Base-by-base conservation (phyloP, 64 coral and sea anemone species). In the Dendrophyllia cribrosa region DNA sequence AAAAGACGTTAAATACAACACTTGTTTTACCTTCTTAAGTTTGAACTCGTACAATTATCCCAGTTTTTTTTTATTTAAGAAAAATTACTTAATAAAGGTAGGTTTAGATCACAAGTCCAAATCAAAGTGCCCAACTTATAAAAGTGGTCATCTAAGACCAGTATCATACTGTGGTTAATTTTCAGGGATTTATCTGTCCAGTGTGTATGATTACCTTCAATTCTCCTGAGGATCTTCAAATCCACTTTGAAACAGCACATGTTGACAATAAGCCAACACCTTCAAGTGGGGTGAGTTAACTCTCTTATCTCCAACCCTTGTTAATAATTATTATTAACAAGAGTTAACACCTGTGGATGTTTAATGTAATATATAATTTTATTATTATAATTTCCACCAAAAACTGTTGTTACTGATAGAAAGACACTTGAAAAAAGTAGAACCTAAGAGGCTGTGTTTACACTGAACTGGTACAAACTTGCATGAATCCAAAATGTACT, bases 161-260 rank as follows among this genome's bases (percentile, higher is more conserved):
- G 34, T 34, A 34, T 34, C 34, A 34, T 34, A 2, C n/a, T 63
- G 19, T 52, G 4, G 3, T 71, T 51, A 56, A 81, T 12, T 93
- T 67, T 14, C 64, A 97, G 95, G 95, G 95, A 21, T 97, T 97
- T 53, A 97, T 97, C 24, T 97, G 95, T 61, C 95, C 95, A 46
- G 73, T 78, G 24, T 97, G 95, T 44, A 97, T 97, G 95, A 70
- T 97, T 13, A 58, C 95, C 66, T 94, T 97, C 24, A 88, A 64
- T 7, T 82, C 46, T 48, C 74, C 82, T 13, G 95, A 97, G 58
- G 92, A 88, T 66, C 87, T 97, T 61, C 95, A 97, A 62, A 64
- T 94, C 23, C 95, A 97, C 43, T 97, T 82, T 88, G 95, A 94
- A 11, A 91, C 93, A 76, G 92, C 92, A 72, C 95, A 97, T 82